Percentiles rank a stretch among this genome's conserved stretches.
phyloP scores from a whole-genome alignment of 2,888 invertebrate genomes.

The Mayetiola destructor region DNA sequence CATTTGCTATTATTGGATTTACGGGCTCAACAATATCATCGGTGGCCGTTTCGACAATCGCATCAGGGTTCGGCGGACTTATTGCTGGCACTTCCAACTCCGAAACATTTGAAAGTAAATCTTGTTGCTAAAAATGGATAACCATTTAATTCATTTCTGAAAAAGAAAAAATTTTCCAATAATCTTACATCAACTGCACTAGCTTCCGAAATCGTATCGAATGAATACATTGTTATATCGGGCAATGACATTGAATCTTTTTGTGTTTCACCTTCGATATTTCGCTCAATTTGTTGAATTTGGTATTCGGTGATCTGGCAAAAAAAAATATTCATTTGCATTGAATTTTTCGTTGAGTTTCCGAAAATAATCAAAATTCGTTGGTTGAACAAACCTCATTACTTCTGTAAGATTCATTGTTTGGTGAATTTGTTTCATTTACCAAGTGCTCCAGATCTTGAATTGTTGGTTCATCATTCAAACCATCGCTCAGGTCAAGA shows the following conservation, averaged over 20 bases:
- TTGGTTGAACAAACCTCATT: no score
- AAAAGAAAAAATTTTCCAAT: no score
- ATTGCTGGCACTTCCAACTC: not conserved
- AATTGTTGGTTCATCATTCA: not conserved
- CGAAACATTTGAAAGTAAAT: not conserved
- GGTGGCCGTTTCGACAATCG: not conserved
- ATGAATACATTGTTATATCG: constrained; percentile 4
- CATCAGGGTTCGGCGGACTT: not conserved
- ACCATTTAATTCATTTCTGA: constrained; percentile 17
- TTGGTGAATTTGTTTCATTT: not conserved
- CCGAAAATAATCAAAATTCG: no score
- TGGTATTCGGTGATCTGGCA: constrained; percentile 18
- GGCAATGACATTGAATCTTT: not conserved
- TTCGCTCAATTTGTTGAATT: constrained; percentile 18
- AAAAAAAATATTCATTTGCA: no score
- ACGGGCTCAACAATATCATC: not conserved
- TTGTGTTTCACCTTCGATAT: constrained; percentile 15
- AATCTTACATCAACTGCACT: constrained; percentile 14
- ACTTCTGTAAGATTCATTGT: no score
- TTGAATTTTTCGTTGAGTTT: no score
- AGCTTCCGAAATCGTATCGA: not conserved
- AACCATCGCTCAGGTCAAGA: not conserved
- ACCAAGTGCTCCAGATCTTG: constrained; percentile 8
- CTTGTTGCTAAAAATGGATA: not conserved
- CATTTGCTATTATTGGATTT: not conserved